Evolutionary conservation across 1,140 invertebrate genomes (phyloP).

Genomic region (Conopomorpha cramerella): DNA sequence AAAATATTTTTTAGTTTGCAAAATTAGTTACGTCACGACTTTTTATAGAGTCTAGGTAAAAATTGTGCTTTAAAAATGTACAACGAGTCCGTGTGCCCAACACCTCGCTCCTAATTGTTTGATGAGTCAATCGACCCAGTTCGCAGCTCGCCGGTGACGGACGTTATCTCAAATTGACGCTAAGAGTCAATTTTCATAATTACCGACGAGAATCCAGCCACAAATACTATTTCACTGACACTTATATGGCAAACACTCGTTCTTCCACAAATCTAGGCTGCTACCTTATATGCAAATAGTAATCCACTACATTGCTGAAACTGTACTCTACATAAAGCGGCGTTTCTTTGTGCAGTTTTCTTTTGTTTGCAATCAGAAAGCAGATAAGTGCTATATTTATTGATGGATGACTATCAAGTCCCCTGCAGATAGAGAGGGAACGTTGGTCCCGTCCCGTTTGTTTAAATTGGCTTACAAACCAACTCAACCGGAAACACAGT

Average conservation of each 20-base stretch:
- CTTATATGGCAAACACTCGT: background rate
- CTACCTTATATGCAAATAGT: slow-evolving; percentile 28
- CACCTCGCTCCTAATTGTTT: slow-evolving; percentile 18
- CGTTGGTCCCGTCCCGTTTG: slow-evolving; percentile 18
- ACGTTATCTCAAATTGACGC: slow-evolving; percentile 31
- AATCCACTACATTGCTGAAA: slow-evolving; percentile 48
- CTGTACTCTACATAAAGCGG: too few relatives aligned
- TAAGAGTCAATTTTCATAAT: slow-evolving; percentile 32
- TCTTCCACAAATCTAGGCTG: slow-evolving; percentile 25
- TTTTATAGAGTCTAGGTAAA: too few relatives aligned
- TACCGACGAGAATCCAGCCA: slow-evolving; percentile 13
- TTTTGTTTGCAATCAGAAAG: too few relatives aligned
- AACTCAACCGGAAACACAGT: slow-evolving; percentile 31
- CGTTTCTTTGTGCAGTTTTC: too few relatives aligned
- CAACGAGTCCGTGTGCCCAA: too few relatives aligned
- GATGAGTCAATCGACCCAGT: slow-evolving; percentile 23
- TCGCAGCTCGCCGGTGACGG: slow-evolving; percentile 7
- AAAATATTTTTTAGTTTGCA: too few relatives aligned
- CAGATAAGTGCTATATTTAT: too few relatives aligned
- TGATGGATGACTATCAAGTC: slow-evolving; percentile 36
- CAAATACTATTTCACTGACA: slow-evolving; percentile 1
- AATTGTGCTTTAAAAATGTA: too few relatives aligned
- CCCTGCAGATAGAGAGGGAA: slow-evolving; percentile 27
- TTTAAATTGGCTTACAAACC: slow-evolving; percentile 43
- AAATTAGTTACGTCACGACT: too few relatives aligned